These are phyloP conservation scores for Eupelmus urozonus DNA, from an alignment of 2,888 invertebrate species.

Conservation along the genomic window DNA sequence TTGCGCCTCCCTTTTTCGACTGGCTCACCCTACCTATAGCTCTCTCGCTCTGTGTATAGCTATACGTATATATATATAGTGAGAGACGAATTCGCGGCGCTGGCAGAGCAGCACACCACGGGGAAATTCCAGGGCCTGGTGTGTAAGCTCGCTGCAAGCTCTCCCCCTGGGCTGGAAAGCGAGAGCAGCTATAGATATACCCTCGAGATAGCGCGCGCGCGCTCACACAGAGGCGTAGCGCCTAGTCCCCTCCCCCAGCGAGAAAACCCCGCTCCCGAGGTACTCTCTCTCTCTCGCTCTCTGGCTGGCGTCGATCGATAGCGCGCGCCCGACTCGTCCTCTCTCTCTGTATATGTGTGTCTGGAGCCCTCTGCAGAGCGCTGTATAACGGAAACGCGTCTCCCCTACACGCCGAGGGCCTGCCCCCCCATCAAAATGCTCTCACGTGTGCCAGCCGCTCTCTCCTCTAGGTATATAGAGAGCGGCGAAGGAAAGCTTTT, in stretches of 20 bases:
- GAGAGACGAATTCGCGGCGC: not conserved
- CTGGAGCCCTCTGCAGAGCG: not conserved
- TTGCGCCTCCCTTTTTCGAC: constrained; percentile 53
- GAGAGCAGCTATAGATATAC: not conserved
- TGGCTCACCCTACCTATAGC: constrained; percentile 16
- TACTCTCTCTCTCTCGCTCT: constrained; percentile 2
- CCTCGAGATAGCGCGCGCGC: too few relatives aligned
- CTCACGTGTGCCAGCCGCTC: constrained; percentile 4
- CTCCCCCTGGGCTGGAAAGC: constrained; percentile 14
- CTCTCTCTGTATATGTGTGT: not conserved
- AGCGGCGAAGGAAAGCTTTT: constrained; percentile 3
- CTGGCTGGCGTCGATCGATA: constrained; percentile 45
- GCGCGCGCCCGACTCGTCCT: constrained; percentile 31
- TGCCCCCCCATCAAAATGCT: constrained; percentile 38
- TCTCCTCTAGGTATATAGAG: not conserved
- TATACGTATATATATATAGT: too few relatives aligned
- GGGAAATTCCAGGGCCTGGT: constrained; percentile 47
- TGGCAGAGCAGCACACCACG: constrained; percentile 10
- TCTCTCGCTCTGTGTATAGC: too few relatives aligned
- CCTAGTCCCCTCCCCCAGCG: too few relatives aligned
- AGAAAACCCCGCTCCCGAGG: too few relatives aligned
- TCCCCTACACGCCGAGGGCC: not conserved
- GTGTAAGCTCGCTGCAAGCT: constrained; percentile 31
- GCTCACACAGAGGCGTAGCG: constrained; percentile 3
- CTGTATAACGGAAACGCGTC: constrained; percentile 2